Evolutionary conservation across 1,140 invertebrate species (phyloP), one percentile per base, ranked within the genome.

Genomic region (Procambarus virginalis): DNA sequence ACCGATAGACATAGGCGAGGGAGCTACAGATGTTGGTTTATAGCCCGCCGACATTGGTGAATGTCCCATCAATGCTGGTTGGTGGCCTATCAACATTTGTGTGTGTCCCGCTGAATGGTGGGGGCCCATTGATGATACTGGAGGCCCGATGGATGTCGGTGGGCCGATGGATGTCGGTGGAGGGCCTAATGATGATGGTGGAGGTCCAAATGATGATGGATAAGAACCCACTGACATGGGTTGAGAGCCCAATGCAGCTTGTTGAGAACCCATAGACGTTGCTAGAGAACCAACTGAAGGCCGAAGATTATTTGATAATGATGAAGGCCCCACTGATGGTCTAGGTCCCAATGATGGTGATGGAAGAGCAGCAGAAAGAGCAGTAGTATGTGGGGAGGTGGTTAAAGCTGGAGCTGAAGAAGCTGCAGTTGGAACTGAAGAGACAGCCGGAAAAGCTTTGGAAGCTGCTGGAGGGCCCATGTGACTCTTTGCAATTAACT

Each of bases 91-190:
- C 17, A 75, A 82, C 17, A 48, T 9, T 64, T 58, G 85, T 20
- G 85, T 79, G 22, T 79, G 79, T n/a, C 86, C 86, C 68, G 60
- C 46, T 6, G 80, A 75, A 48, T 46, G 60, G 75, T 34, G 85
- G 77, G 22, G 85, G 76, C 5, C 85, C 60, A 70, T 22, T 2
- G 22, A 70, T 51, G 58, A 45, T 0, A 80, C 73, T 82, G 85
- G 10, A 51, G 79, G 70, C 0, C 78, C 49, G 73, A 85, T 77
- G 5, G 86, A 82, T 46, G 78, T 49, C 34, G 86, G 86, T 1
- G 34, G 78, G 22, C 86, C 86, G 12, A 77, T 60, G n/a, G 51
- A 58, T 0, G 80, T 46, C 46, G 58, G 22, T 48, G 64, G 55
- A 1, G 45, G 12, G 20, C 58, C 77, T 2, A 51, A 6, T 3